Evolutionary conservation across 2,113 vertebrate species (phyloP).

Genomic region (Tautogolabrus adspersus): DNA sequence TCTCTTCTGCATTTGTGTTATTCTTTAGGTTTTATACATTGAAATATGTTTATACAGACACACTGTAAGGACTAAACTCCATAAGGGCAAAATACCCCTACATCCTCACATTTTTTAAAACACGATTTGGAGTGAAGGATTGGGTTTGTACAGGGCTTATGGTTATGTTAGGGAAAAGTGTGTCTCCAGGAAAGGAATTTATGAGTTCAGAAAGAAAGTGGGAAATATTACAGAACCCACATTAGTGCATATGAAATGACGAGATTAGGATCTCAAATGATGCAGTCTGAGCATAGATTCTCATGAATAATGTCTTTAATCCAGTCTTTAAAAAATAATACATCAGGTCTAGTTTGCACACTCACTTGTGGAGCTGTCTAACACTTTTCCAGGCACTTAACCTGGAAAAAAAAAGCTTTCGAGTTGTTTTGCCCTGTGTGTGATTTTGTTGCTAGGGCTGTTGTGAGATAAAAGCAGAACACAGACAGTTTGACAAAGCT

Average conservation of each 20-base stretch:
- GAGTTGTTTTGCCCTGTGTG: slow-evolving; percentile 54
- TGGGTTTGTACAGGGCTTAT: too few relatives aligned
- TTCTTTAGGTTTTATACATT: not conserved
- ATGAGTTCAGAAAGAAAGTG: too few relatives aligned
- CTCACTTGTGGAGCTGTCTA: not conserved
- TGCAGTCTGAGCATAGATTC: too few relatives aligned
- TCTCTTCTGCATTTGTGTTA: not conserved
- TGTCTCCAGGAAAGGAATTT: too few relatives aligned
- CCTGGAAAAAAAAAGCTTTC: not conserved
- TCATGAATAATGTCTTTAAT: not conserved
- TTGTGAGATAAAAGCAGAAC: slow-evolving; percentile 51
- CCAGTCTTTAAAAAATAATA: too few relatives aligned
- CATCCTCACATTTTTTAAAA: too few relatives aligned
- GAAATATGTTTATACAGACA: not conserved
- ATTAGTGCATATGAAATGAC: not conserved
- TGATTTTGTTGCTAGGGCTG: slow-evolving; percentile 59
- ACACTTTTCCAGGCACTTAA: not conserved
- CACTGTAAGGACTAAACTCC: too few relatives aligned
- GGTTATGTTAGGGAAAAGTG: too few relatives aligned
- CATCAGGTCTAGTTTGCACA: too few relatives aligned
- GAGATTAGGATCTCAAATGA: not conserved
- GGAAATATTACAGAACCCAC: too few relatives aligned
- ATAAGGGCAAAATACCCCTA: too few relatives aligned
- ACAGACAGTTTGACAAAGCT: slow-evolving; percentile 41
- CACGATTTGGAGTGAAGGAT: not conserved